phyloP scores from a whole-genome alignment of 2,113 vertebrate species.

The Triplophysa dalaica region DNA sequence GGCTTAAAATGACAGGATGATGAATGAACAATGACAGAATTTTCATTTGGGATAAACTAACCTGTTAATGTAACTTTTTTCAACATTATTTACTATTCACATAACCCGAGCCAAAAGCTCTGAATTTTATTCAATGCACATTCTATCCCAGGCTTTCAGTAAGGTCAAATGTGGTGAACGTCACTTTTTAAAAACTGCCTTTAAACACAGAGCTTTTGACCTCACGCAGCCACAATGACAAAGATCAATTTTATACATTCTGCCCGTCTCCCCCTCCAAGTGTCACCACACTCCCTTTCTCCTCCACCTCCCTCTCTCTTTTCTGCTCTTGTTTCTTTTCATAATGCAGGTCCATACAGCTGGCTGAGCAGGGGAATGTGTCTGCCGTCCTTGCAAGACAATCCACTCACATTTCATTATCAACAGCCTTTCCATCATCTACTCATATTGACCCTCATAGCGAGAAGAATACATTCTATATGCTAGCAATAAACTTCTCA shows the following conservation, averaged over 20 bases:
- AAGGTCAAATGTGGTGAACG: constrained; percentile 12
- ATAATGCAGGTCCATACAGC: constrained; percentile 20
- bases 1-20: too few relatives aligned
- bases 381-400: constrained; percentile 36
- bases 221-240: neutral
- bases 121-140: neutral
- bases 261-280: neutral
- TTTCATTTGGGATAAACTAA: too few relatives aligned
- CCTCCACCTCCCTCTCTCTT: neutral
- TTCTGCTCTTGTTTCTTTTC: neutral
- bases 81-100: neutral
- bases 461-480: constrained; percentile 20
- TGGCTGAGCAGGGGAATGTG: constrained; percentile 31
- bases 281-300: neutral
- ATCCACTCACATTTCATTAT: constrained; percentile 48
- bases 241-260: neutral
- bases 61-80: too few relatives aligned
- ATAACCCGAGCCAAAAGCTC: too few relatives aligned
- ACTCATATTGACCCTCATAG: constrained; percentile 35
- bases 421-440: constrained; percentile 45
- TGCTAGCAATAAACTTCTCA: constrained; percentile 33
- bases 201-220: constrained; percentile 12
- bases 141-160: neutral
- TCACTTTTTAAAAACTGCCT: constrained; percentile 1
- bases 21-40: too few relatives aligned